A percentile compares a stretch with the other conserved stretches of the same genome.
Evolutionary conservation across 2,113 vertebrate genomes (phyloP).

Genomic region (Actenoides hombroni): DNA sequence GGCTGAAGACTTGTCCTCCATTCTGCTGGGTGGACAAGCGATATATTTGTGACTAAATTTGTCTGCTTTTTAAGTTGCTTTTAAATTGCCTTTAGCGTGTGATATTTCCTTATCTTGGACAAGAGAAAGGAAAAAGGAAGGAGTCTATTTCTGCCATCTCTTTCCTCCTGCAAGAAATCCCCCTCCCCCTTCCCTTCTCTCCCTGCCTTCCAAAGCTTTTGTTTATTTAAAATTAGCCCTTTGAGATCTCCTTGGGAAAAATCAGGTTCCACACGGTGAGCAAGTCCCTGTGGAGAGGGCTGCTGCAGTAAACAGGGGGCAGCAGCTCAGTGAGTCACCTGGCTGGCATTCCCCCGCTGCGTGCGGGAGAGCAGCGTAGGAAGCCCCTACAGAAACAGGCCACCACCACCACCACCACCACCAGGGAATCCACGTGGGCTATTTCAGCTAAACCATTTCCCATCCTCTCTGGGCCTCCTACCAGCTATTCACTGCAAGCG

Average conservation of each 20-base stretch:
- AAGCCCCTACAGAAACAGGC: conserved; percentile 19
- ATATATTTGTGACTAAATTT: conserved; percentile 50
- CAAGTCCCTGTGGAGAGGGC: conserved; percentile 31
- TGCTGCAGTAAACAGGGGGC: conserved; percentile 15
- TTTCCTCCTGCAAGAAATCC: conserved; percentile 33
- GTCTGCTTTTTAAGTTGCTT: conserved; percentile 60
- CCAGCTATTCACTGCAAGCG: neutral
- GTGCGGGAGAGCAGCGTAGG: neutral
- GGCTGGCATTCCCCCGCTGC: neutral
- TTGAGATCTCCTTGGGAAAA: conserved; percentile 70
- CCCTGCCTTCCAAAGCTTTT: conserved; percentile 60
- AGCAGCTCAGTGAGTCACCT: conserved; percentile 54
- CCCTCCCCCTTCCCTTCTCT: conserved; percentile 40
- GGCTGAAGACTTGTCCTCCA: neutral
- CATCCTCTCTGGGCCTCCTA: neutral
- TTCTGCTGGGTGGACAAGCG: no score
- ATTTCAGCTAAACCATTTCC: neutral
- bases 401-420: neutral
- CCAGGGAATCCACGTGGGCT: neutral
- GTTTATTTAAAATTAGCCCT: conserved; percentile 69
- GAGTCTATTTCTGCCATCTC: conserved; percentile 60
- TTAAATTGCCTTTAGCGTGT: conserved; percentile 19
- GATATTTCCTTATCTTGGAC: conserved; percentile 60
- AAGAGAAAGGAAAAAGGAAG: conserved; percentile 68
- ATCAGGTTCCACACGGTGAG: neutral